Evolutionary conservation across 2,113 vertebrate species (phyloP), one percentile per base, ranked within the genome.

Genomic region (Phyllostomus hastatus): DNA sequence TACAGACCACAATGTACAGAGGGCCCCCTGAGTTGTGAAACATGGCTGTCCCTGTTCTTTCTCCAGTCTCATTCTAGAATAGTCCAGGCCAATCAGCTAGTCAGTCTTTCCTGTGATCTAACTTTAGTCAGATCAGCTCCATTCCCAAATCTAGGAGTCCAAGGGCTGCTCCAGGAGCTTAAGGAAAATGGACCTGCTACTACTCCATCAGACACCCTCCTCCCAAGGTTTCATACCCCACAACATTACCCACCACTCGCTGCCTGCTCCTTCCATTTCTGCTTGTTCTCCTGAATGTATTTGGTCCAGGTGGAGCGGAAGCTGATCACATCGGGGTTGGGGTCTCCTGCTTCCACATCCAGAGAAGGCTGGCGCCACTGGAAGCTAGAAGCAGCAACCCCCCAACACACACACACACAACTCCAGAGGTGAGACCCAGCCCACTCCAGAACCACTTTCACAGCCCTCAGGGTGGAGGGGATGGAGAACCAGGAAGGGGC

Each of bases 221-320:
- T 10, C 0, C 1, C 24, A 33, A 38, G 17, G 9, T 22, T 43
- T 59, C 52, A 15, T 16, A 14, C 35, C 20, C 0, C 0, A 0
- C 5, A 41, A 10, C 0, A 6, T 43, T 24, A 78, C 98, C 12
- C 97, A 99, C 99, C 99, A 17, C 99, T 99, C 14, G 99, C 98
- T 4, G 99, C 98, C 92, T 98, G 98, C 61, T 99, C 99, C 98
- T 99, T 99, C 99, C 99, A 99, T 94, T 99, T 99, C 96, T 99
- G 98, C 97, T 99, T 99, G 98, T 99, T 99, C 98, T 99, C 99
- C 96, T 99, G 99, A 80, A 99, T 99, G 98, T 99, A 98, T 84
- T 99, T 99, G 81, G 98, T 98, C 99, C 99, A 99, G 4, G 99
- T 99, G 67, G 99, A 98, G 52, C 99, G 99, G 98, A 99, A 99